Evolutionary conservation across 37 sponge, comb jelly and placozoan genomes (phyloP), one percentile per base, ranked within the genome.

Genomic region (Mnemiopsis leidyi): DNA sequence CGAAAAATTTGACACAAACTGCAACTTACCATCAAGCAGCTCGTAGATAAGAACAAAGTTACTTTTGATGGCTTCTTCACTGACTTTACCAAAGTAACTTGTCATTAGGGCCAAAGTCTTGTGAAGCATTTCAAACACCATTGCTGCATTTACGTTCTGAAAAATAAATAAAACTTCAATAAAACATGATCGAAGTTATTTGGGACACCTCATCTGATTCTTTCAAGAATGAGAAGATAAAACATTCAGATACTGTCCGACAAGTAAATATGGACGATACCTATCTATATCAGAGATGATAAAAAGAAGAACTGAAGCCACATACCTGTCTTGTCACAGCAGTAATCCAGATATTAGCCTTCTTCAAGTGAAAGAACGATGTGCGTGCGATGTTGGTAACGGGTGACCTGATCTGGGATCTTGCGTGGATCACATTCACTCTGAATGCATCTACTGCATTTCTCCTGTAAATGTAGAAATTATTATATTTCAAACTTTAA

Each of bases 1-100:
- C n/a, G n/a, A n/a, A n/a, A n/a, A n/a, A n/a, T n/a, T n/a, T n/a
- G n/a, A n/a, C n/a, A n/a, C n/a, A n/a, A 7, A 18, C 26, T 71
- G 21, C 3, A 13, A 93, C 97, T 94, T 36, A 97, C 97, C 98
- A 92, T 98, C 98, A 48, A 98, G 34, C 5, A 98, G 93, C 68
- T 98, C 98, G 76, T 98, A 98, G 82, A 98, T 98, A 16, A 98
- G 73, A 3, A 98, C 98, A 73, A 98, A 98, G 94, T 98, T 98
- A 83, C 96, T 96, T 93, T 98, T 98, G 69, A 98, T 82, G n/a
- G 92, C 93, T 76, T 98, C 98, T 93, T 98, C 98, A 13, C 95
- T 95, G 69, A 98, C 79, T 33, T 68, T 85, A 0, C 95, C 96
- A 67, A 98, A 98, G 82, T 98, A 98, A 21, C 95, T 95, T 92